Percentiles rank a stretch among this genome's conserved stretches.
Evolutionary conservation across 2,797 vertebrate genomes (phyloP).

Genomic region (Aselliscus stoliczkanus): DNA sequence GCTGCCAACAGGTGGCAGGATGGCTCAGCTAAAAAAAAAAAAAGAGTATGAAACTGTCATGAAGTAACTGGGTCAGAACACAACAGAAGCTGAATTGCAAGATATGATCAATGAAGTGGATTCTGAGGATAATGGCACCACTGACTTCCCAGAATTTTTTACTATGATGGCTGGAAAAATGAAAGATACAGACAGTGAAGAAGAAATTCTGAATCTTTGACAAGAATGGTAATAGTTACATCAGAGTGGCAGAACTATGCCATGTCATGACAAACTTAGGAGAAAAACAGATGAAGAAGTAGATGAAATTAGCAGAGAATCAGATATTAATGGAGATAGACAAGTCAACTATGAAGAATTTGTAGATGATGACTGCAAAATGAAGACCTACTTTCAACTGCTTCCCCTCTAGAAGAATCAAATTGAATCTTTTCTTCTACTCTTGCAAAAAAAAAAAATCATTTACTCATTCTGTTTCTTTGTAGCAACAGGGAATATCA

Average conservation of each 20-base stretch:
- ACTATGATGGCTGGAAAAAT: constrained; percentile 99
- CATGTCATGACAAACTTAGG: constrained; percentile 99
- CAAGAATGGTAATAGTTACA: constrained; percentile 98
- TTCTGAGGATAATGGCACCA: constrained; percentile 92
- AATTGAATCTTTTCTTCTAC: constrained; percentile 99
- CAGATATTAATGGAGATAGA: constrained; percentile 97
- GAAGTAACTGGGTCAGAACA: no score
- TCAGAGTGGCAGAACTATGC: constrained; percentile 96
- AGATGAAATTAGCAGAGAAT: constrained; percentile 99
- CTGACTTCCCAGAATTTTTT: constrained; percentile 98
- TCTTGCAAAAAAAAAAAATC: constrained; percentile 89
- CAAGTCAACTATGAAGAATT: constrained; percentile 99
- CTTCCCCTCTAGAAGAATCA: constrained; percentile 95
- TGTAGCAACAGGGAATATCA: constrained; percentile 99
- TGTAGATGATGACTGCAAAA: constrained; percentile 99
- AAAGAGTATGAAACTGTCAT: no score
- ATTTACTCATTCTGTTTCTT: constrained; percentile 99
- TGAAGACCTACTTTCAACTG: constrained; percentile 91
- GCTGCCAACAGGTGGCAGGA: no score
- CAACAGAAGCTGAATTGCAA: no score
- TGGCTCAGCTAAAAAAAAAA: no score
- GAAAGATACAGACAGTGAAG: constrained; percentile 99
- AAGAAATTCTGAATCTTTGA: constrained; percentile 97
- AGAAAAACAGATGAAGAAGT: constrained; percentile 98
- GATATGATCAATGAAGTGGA: no score